Evolutionary conservation across 2,888 invertebrate genomes (phyloP).

Genomic region (Standfussiana lucernea): DNA sequence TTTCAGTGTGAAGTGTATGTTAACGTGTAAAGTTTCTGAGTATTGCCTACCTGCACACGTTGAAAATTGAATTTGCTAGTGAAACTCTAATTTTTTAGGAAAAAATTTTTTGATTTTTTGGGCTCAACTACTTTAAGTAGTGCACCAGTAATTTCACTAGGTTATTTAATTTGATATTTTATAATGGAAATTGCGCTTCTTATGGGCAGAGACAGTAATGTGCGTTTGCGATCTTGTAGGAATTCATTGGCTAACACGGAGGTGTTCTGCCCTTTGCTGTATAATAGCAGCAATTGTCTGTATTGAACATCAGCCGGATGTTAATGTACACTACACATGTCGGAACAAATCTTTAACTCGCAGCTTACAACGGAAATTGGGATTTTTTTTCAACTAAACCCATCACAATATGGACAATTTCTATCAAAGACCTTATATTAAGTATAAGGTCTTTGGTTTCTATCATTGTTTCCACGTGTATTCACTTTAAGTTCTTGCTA

Average conservation of each 20-base stretch:
- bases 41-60: background rate
- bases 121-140: background rate
- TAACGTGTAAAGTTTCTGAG: background rate
- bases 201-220: background rate
- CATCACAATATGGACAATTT: slow-evolving; percentile 13
- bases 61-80: background rate
- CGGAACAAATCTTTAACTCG: slow-evolving; percentile 27
- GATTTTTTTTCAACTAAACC: slow-evolving; percentile 10
- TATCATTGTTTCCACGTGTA: slow-evolving; percentile 38
- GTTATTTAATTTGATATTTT: background rate
- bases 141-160: background rate
- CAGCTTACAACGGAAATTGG: slow-evolving; percentile 24
- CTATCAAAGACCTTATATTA: too few species aligned
- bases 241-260: background rate
- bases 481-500: slow-evolving; percentile 24
- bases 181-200: background rate
- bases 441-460: too few species aligned
- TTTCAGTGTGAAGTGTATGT: background rate
- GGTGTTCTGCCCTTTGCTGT: background rate
- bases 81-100: background rate
- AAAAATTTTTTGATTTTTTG: background rate
- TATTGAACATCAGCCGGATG: slow-evolving; percentile 6
- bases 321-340: background rate
- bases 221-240: background rate
- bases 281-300: background rate